Base-by-base conservation (phyloP, 2,113 vertebrate genomes). In the Rynchops niger region DNA sequence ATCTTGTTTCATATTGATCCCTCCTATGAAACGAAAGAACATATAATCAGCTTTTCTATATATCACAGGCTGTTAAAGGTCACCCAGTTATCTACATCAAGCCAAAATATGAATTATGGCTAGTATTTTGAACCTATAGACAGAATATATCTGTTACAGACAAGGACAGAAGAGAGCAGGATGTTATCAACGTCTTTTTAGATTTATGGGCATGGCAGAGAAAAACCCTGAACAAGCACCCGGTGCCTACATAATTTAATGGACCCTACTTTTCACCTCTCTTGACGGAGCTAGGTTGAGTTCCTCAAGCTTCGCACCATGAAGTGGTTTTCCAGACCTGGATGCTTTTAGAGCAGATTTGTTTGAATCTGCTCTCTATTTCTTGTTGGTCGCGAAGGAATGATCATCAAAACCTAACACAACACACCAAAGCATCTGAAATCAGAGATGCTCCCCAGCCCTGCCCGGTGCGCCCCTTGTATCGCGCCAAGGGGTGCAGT, bases 11-110 rank as follows among this genome's bases (percentile, higher is more conserved):
- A 3, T 91, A 96, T 92, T 81, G 94, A 97, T 92, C 80, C 42
- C 32, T 77, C 63, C 72, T 58, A 49, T 74, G 69, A 94, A 97
- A 92, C 42, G 56, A 83, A 95, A 66, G 80, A 88, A 78, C 80
- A 36, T 56, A 25, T 69, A 80, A 96, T 95, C 96, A 93, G 49
- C 79, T 93, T 92, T 94, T 86, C 93, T 77, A 91, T 94, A 88
- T 66, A 88, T 95, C 86, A 86, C 59, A 91, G 86, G 55, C 91
- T 91, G 76, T 27, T 93, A 94, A 97, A 97, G 94, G 95, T 95
- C 96, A 95, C 23, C 7, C 55, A 78, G 83, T 42, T 83, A 81
- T 11, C 80, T 77, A 49, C 32, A 38, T 69, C 80, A 81, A 83
- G 27, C 34, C 93, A 95, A 92, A 95, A 94, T n/a, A n/a, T 71